Conservation (phyloP, 2,797 vertebrate genomes). For the Macropus fuliginosus region DNA sequence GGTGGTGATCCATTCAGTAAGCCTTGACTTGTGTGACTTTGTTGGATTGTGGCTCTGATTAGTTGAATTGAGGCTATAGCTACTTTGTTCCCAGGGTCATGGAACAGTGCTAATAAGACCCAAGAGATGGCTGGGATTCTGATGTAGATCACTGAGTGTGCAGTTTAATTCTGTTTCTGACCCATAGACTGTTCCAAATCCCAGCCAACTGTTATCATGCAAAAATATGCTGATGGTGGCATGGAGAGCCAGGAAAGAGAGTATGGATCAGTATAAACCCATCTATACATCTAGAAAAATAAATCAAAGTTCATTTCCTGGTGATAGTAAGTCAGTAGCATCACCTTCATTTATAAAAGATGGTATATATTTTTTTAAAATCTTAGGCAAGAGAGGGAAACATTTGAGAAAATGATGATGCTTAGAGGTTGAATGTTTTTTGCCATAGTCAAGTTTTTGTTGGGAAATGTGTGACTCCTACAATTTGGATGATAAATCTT, state of each 20-base stretch:
- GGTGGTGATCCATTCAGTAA: not conserved
- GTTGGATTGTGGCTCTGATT: not conserved
- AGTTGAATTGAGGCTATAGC: not conserved
- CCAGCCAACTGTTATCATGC: not conserved
- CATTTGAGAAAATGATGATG: conserved; percentile 44
- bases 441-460: conserved; percentile 35
- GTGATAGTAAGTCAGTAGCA: not conserved
- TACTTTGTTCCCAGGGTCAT: not conserved
- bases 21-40: not conserved
- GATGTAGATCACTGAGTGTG: not conserved
- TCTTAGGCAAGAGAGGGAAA: not conserved
- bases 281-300: not conserved
- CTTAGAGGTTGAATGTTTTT: conserved; percentile 57
- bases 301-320: not conserved
- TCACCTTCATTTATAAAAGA: conserved; percentile 1
- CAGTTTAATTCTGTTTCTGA: not conserved
- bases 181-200: not conserved
- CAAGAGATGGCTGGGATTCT: not conserved
- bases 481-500: conserved; percentile 51
- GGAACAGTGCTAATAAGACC: not conserved
- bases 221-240: not conserved
- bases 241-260: not conserved
- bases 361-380: not conserved
- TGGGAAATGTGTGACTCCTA: not conserved
- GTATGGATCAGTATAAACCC: not conserved